Evolutionary conservation across 2,113 vertebrate genomes (phyloP), one percentile per base, ranked within the genome.

Genomic region (Rhagologus leucostigma): DNA sequence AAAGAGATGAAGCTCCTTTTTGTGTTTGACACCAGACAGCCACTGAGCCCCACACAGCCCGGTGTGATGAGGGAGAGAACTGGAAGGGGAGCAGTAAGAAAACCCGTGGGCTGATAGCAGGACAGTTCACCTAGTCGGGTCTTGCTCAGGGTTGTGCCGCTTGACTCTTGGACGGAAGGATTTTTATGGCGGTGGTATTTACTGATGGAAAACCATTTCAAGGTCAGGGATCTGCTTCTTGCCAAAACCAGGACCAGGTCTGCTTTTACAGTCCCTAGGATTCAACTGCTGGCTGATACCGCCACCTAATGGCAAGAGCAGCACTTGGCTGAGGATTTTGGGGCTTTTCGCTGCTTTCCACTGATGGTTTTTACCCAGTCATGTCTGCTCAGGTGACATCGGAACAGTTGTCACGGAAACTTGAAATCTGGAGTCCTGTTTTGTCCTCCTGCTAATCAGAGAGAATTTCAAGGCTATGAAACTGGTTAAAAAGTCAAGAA

Each of bases 271-370:
- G 7, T 35, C n/a, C 12, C 4, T 16, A 2, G 37, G 27, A 6
- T 53, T 71, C 33, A 20, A 10, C 16, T 33, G 4, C 33, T 83
- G 29, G 42, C 41, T 29, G 12, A 23, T 85, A 9, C n/a, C 87
- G 95, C 93, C 95, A 92, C 47, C 96, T 96, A 81, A 84, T 39
- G 97, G 88, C 69, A 37, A 74, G 62, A 49, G 32, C 21, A 37
- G 19, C 35, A 3, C 30, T 42, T 77, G 27, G 13, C 56, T 19
- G 37, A 27, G 13, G 13, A 2, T 35, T 50, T 9, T 2, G 30
- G 1, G 30, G 1, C 37, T 49, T 30, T 27, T 22, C 5, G 1
- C 7, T 69, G 0, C 18, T 42, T 39, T 2, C 0, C 20, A 0
- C 8, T 9, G 37, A 2, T 14, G 4, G 10, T 22, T 62, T 62